Percentiles rank a stretch among this genome's conserved stretches.
Conservation (phyloP, 2,797 vertebrate species). For the Sphaeramia orbicularis region DNA sequence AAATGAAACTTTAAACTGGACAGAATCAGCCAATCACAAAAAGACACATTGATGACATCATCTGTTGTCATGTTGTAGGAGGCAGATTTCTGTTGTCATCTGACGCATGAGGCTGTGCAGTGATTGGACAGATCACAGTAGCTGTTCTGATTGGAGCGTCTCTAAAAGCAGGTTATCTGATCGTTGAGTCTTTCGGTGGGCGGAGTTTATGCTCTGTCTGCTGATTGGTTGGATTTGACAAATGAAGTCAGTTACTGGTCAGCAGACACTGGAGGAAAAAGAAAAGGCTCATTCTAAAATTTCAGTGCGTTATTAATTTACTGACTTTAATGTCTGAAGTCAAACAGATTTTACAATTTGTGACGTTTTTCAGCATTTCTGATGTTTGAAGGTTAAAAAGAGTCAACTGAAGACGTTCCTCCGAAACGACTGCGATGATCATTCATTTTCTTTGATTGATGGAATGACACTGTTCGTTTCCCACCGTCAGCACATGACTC, state of each 20-base stretch:
- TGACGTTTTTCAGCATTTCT: neutral
- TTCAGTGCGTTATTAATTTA: too few relatives aligned
- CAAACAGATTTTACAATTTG: too few relatives aligned
- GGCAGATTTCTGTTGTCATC: neutral
- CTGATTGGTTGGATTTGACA: conserved; percentile 53
- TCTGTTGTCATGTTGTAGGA: neutral
- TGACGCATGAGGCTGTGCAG: too few relatives aligned
- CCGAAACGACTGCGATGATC: too few relatives aligned
- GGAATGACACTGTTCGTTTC: conserved; percentile 42
- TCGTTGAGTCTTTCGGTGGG: neutral
- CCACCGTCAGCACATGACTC: conserved; percentile 25
- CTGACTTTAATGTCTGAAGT: too few relatives aligned
- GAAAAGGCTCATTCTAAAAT: conserved; percentile 31
- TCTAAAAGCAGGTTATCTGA: conserved; percentile 11
- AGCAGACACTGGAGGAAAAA: conserved; percentile 3
- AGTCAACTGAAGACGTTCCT: too few relatives aligned
- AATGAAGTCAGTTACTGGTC: conserved; percentile 35
- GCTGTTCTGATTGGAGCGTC: conserved; percentile 12
- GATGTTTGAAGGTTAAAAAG: too few relatives aligned
- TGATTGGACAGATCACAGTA: neutral
- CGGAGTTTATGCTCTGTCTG: conserved; percentile 24
- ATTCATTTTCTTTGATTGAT: too few relatives aligned
- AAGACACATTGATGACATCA: neutral
- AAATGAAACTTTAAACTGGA: too few relatives aligned
- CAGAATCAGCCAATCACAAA: too few relatives aligned